Base-by-base conservation (phyloP, 2,797 vertebrate genomes). In the Xyrichtys novacula region DNA sequence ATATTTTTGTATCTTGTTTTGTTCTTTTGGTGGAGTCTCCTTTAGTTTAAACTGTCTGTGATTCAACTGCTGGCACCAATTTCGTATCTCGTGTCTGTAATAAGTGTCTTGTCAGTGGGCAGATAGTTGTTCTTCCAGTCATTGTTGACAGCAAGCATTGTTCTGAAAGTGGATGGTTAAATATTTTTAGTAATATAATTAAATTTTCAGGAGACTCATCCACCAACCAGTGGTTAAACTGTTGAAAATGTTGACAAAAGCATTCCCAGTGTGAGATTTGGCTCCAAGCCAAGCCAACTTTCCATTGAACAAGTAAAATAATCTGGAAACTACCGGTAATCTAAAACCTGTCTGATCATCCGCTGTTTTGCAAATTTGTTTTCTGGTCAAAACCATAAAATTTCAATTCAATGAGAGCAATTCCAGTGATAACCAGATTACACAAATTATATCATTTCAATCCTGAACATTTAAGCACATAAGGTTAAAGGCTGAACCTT, bases 71-170 rank as follows among this genome's bases (percentile, higher is more conserved):
- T 74, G 74, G 48, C 56, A 68, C 47, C 26, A 39, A 43, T 64
- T 20, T 44, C 50, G 48, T 17, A 49, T 64, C 54, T 58, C 20
- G 64, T 64, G 58, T 75, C 74, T 75, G 44, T 47, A 71, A 79
- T 81, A 40, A 71, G 44, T 38, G 63, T 67, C 38, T 81, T 2
- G 54, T 60, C 44, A 76, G 70, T 58, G 70, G 57, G 42, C 56
- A 57, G 31, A 64, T 47, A 63, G 36, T 46, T 65, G 46, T 36
- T 69, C 59, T 83, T 71, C 32, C 57, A 67, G 55, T 42, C 7
- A 19, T 26, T 76, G 70, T 11, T 80, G 83, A 87, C 83, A 85
- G 68, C 46, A 22, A 12, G 43, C 66, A 85, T 86, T 81, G 83
- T 86, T 76, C 62, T 72, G 44, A 70, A 71, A 78, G 63, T 47